Conservation (phyloP, 2,888 invertebrate genomes). For the Drosophila maculinotata region DNA sequence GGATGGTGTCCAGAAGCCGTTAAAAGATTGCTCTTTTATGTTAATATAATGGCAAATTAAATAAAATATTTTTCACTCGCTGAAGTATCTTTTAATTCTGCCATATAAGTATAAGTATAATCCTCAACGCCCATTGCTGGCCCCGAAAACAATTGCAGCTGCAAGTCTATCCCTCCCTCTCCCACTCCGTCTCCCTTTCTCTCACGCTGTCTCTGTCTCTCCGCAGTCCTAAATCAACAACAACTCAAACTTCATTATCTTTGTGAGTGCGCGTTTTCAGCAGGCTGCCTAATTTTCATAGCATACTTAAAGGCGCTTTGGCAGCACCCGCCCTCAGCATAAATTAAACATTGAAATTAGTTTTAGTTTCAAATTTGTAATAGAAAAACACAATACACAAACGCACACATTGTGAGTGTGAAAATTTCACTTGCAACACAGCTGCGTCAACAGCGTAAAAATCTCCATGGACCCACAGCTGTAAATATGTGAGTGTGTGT, state of each 20-base stretch:
- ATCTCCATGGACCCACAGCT: conserved; percentile 11
- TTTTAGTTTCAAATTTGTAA: conserved; percentile 47
- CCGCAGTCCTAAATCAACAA: conserved; percentile 9
- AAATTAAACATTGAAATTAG: conserved; percentile 62
- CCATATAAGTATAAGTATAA: conserved; percentile 6
- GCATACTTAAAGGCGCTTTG: conserved; percentile 16
- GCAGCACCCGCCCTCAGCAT: conserved; percentile 12
- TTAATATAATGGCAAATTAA: conserved; percentile 3
- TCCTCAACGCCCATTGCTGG: conserved; percentile 3
- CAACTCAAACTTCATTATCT: conserved; percentile 17
- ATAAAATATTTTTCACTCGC: conserved; percentile 5
- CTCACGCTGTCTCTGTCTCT: neutral
- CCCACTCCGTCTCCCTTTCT: neutral
- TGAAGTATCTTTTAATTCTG: conserved; percentile 8
- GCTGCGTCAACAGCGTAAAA: conserved; percentile 52
- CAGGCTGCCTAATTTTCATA: conserved; percentile 15
- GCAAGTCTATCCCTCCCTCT: neutral
- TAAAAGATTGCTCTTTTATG: conserved; percentile 6
- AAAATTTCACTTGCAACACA: conserved; percentile 49
- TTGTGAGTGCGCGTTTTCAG: conserved; percentile 1
- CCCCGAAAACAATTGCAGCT: conserved; percentile 1
- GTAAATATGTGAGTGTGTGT: conserved; percentile 3
- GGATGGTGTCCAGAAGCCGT: conserved; percentile 9
- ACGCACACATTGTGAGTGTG: conserved; percentile 31
- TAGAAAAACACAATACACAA: conserved; percentile 23